These are phyloP conservation scores for Darevskia nairensis DNA, from an alignment of 2,797 vertebrate genomes.

Conservation along the genomic window DNA sequence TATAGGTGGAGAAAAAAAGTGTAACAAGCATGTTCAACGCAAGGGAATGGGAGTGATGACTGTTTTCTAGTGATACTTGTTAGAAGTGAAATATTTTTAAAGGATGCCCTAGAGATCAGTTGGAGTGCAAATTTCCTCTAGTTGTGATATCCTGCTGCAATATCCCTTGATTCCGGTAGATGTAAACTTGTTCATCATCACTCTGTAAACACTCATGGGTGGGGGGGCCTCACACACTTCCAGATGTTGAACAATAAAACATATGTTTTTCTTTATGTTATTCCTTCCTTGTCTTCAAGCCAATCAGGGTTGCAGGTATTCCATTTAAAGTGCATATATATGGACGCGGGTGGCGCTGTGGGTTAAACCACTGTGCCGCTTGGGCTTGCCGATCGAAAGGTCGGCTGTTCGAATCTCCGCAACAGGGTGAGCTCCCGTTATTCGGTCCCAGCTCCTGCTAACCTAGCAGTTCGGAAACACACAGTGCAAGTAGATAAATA, in stretches of 20 bases:
- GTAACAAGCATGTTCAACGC: constrained; percentile 48
- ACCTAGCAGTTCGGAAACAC: too few relatives aligned
- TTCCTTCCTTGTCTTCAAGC: neutral
- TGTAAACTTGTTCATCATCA: neutral
- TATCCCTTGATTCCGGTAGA: neutral
- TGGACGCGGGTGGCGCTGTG: neutral
- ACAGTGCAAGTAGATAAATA: too few relatives aligned
- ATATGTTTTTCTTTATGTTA: neutral
- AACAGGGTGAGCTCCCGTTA: too few relatives aligned
- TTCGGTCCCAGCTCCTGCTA: too few relatives aligned
- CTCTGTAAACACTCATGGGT: neutral
- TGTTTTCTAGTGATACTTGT: constrained; percentile 58
- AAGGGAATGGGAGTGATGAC: constrained; percentile 50
- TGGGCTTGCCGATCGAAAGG: too few relatives aligned
- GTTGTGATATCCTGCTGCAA: constrained; percentile 65
- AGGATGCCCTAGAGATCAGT: constrained; percentile 40
- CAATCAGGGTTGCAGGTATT: neutral
- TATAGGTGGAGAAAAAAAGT: constrained; percentile 43
- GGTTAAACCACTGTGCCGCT: too few relatives aligned
- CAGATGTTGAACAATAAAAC: constrained; percentile 6
- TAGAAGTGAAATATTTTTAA: constrained; percentile 59
- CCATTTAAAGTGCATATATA: neutral
- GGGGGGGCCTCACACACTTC: neutral
- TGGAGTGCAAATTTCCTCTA: constrained; percentile 55
- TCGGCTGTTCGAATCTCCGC: too few relatives aligned